These are phyloP conservation scores for Pogoniulus pusillus DNA, from an alignment of 2,797 vertebrate species.

Conservation along the genomic window DNA sequence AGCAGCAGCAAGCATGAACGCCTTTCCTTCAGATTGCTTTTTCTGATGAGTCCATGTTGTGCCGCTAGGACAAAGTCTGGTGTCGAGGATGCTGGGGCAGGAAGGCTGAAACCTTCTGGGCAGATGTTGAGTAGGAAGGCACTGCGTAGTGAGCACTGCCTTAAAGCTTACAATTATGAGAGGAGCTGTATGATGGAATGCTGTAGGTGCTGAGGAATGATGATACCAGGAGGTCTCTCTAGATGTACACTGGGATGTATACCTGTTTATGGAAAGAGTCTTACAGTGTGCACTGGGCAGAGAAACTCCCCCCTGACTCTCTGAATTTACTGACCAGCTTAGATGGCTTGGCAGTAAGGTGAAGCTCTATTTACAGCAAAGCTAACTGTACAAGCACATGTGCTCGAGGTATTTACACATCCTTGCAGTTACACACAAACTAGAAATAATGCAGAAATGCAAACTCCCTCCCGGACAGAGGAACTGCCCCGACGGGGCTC, in stretches of 20 bases:
- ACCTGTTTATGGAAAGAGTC: not conserved
- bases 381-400: no score
- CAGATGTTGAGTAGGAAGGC: not conserved
- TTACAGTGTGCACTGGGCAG: not conserved
- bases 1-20: not conserved
- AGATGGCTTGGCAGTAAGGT: no score
- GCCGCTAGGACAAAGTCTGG: not conserved
- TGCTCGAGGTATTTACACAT: no score
- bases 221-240: not conserved
- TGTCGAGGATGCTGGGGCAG: not conserved
- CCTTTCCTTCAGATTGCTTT: not conserved
- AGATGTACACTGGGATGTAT: not conserved
- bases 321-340: no score
- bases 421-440: no score
- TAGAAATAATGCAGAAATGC: no score
- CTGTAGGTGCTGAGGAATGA: not conserved
- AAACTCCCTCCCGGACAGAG: no score
- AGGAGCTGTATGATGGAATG: not conserved
- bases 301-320: no score
- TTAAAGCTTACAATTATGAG: conserved; percentile 17
- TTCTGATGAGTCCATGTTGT: not conserved
- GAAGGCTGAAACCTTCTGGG: not conserved
- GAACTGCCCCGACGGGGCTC: no score
- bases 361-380: no score
- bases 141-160: not conserved